Conservation (phyloP, 2,113 vertebrate genomes). For the Lepus timidus region DNA sequence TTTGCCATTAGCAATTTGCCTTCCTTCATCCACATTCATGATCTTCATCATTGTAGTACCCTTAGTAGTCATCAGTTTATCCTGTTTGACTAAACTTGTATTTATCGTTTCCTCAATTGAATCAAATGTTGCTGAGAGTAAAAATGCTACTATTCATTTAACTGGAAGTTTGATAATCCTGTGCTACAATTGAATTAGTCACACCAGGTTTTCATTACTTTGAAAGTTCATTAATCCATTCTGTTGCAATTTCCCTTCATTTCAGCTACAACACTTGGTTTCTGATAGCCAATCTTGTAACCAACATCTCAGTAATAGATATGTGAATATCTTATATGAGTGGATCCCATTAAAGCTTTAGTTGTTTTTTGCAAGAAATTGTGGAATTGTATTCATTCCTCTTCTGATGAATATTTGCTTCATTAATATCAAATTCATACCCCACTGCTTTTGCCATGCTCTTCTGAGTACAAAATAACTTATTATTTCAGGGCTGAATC, state of each 20-base stretch:
- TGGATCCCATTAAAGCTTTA: conserved; percentile 33
- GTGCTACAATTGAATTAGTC: neutral
- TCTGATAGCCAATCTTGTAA: neutral
- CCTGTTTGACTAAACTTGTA: neutral
- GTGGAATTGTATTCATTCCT: neutral
- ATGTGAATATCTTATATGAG: neutral
- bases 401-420: conserved; percentile 49
- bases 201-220: neutral
- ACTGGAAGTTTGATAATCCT: conserved; percentile 41
- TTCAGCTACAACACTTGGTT: neutral
- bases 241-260: neutral
- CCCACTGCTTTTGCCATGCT: neutral
- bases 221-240: conserved; percentile 16
- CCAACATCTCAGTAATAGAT: neutral
- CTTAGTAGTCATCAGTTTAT: neutral
- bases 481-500: conserved; percentile 44
- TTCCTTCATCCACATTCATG: neutral
- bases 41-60: neutral
- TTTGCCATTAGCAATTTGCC: neutral
- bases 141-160: neutral
- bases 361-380: conserved; percentile 54
- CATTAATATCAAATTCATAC: conserved; percentile 56
- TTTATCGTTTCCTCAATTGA: conserved; percentile 1
- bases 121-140: neutral
- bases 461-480: conserved; percentile 59